Evolutionary conservation across 2,797 vertebrate species (phyloP).

Genomic region (Dipus sagitta): DNA sequence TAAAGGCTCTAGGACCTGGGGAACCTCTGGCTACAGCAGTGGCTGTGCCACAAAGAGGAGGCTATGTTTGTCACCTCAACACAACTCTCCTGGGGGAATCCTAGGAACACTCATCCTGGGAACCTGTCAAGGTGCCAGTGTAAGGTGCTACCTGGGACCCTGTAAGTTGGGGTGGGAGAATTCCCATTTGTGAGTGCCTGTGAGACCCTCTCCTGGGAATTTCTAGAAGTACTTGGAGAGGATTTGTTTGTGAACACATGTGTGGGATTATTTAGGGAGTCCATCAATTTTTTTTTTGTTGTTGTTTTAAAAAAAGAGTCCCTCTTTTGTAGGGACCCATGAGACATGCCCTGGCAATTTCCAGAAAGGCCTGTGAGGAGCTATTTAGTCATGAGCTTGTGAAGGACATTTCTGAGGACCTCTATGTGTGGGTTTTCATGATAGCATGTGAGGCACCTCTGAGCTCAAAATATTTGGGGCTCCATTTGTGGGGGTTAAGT

Average conservation of each 20-base stretch:
- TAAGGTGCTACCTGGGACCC: neutral
- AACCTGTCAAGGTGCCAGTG: neutral
- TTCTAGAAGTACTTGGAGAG: constrained; percentile 3
- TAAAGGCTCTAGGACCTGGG: neutral
- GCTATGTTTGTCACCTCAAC: neutral
- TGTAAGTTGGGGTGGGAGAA: neutral
- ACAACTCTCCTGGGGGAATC: neutral
- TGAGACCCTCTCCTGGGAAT: neutral
- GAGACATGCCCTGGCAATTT: neutral
- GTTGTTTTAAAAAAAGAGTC: too few species aligned
- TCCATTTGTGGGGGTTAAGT: neutral
- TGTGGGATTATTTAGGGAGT: neutral
- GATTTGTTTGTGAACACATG: neutral
- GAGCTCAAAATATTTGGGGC: neutral
- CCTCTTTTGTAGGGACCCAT: neutral
- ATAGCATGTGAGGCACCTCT: neutral
- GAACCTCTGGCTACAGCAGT: neutral
- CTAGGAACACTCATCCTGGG: neutral
- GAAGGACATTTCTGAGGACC: neutral
- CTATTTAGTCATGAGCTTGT: neutral
- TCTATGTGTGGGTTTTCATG: neutral
- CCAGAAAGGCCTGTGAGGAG: neutral
- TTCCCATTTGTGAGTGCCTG: neutral
- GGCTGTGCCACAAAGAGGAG: fast-evolving
- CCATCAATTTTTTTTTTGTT: neutral